Evolutionary conservation across 37 sponge, comb jelly and placozoan genomes (phyloP).

Genomic region (Corticium candelabrum): DNA sequence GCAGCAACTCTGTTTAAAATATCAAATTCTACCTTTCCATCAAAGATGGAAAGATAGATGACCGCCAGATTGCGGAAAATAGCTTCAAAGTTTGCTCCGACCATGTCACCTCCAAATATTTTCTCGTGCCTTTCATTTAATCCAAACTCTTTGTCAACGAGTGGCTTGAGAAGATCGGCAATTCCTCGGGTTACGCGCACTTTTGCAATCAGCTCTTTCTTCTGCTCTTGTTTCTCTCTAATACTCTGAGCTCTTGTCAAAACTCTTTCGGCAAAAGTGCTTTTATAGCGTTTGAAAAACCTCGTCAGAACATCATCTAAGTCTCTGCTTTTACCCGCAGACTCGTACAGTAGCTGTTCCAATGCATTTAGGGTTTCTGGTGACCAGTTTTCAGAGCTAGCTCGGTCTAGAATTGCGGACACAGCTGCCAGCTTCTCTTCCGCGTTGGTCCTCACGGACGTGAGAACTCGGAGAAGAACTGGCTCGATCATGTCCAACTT

Average conservation of each 20-base stretch:
- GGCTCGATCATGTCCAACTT: background rate
- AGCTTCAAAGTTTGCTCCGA: background rate
- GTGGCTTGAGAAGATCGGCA: constrained; percentile 6
- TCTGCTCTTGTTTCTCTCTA: no score
- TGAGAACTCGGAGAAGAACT: background rate
- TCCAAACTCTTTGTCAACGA: background rate
- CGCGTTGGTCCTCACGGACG: background rate
- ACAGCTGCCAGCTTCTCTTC: background rate
- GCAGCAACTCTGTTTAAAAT: background rate
- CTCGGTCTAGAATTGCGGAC: background rate
- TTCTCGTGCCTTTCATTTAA: background rate
- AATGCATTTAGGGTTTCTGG: background rate
- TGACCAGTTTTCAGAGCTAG: background rate
- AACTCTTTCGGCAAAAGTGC: no score
- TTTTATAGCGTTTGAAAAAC: no score
- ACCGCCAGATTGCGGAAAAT: background rate
- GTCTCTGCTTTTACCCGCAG: background rate
- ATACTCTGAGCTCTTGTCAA: no score
- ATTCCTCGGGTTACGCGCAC: no score
- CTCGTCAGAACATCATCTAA: background rate
- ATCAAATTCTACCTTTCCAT: background rate
- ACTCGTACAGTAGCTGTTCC: background rate
- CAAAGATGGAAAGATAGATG: background rate
- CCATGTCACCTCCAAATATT: background rate
- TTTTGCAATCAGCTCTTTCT: no score